These are phyloP conservation scores for Podiceps cristatus DNA, from an alignment of 2,113 vertebrate genomes.

Conservation along the genomic window DNA sequence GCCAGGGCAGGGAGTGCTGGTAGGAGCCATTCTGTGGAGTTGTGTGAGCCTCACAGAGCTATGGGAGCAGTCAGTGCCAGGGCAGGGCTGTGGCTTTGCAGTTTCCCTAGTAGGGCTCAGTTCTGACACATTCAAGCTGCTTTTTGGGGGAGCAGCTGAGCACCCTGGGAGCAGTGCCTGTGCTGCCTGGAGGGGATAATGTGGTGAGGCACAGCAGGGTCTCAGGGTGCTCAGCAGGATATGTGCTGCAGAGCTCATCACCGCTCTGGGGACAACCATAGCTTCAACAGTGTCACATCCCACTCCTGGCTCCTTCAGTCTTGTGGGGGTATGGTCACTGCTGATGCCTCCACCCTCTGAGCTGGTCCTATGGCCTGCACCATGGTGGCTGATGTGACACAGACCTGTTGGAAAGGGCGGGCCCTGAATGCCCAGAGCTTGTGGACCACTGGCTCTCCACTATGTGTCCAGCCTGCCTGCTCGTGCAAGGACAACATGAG, in stretches of 20 bases:
- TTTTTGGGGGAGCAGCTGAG: neutral
- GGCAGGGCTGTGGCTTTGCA: neutral
- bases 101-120: neutral
- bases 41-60: neutral
- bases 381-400: neutral
- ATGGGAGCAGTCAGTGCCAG: neutral
- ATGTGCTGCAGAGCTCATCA: neutral
- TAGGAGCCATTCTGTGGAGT: neutral
- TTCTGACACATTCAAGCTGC: neutral
- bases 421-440: neutral
- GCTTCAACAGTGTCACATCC: neutral
- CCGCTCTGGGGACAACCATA: neutral
- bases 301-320: neutral
- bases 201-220: neutral
- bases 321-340: neutral
- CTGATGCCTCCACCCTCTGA: neutral
- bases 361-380: too few relatives aligned
- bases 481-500: fast-evolving
- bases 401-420: neutral
- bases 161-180: neutral
- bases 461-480: neutral
- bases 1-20: neutral
- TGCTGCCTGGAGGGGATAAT: neutral
- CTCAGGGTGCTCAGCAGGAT: neutral
- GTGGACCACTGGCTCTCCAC: neutral